Base-by-base conservation (phyloP, 1,140 invertebrate genomes). In the Mizuhopecten yessoensis region DNA sequence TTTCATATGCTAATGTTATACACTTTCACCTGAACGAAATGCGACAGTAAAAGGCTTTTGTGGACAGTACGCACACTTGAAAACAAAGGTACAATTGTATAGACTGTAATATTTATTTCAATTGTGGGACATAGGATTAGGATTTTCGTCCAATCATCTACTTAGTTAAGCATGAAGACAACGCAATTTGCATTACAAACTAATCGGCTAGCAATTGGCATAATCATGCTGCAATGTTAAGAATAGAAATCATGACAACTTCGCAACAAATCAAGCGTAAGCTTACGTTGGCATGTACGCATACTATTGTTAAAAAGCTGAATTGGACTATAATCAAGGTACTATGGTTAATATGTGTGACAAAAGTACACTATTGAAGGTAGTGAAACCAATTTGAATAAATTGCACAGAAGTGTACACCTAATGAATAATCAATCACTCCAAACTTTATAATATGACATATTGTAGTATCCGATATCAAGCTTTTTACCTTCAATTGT, bases 201-300 rank as follows among this genome's bases (percentile, higher is more conserved):
- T 75, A 75, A 75, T 75, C 57, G n/a, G n/a, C 9, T 75, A 29
- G 57, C 57, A 75, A 75, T 75, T 75, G 57, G n/a, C 57, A 75
- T 75, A 29, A 29, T 75, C 9, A 75, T 29, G n/a, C n/a, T n/a
- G n/a, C n/a, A n/a, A n/a, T n/a, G n/a, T 75, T 17, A 5, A 7
- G 57, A 17, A 75, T 75, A 17, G 3, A 75, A 9, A 75, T 75
- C 17, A n/a, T 75, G 2, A 75, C 23, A 75, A 1, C 57, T 29
- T 29, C 29, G 9, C 17, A 9, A 29, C n/a, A 5, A 75, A 29
- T 75, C 2, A 75, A 75, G 23, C 57, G n/a, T 75, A 17, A 29
- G n/a, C n/a, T 2, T 45, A n/a, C 57, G 9, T 15, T 57, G 45
- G 17, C 7, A 57, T 57, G 23, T 11, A 57, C 11, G 29, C 57